A percentile compares a stretch with the other conserved stretches of the same genome.
These are phyloP conservation scores for Apolygus lucorum DNA, from an alignment of 1,140 invertebrate species.

Conservation along the genomic window DNA sequence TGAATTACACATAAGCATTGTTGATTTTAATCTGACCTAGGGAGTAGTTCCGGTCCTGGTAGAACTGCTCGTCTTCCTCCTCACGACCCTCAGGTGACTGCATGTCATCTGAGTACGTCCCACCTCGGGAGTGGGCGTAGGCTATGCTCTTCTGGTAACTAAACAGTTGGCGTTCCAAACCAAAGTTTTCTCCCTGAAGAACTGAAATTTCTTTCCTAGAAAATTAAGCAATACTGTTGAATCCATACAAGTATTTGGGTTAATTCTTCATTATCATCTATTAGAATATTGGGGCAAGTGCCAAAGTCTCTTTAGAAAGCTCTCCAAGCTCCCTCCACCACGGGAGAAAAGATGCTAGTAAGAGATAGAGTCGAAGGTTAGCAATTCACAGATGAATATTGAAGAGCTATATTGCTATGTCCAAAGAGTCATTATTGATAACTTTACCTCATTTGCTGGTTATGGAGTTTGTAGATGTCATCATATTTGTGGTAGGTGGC, in stretches of 20 bases:
- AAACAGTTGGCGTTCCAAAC: slow-evolving; percentile 74
- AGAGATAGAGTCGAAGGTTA: too few relatives aligned
- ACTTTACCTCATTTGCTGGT: slow-evolving; percentile 80
- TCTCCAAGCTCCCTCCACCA: too few relatives aligned
- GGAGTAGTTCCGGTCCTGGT: slow-evolving; percentile 34
- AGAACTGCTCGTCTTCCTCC: slow-evolving; percentile 35
- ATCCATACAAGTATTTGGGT: too few relatives aligned
- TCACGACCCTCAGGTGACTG: slow-evolving; percentile 38
- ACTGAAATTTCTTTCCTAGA: slow-evolving; percentile 69
- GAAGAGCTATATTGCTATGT: too few relatives aligned
- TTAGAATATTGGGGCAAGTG: too few relatives aligned
- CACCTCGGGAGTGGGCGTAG: slow-evolving; percentile 57
- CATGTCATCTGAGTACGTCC: slow-evolving; percentile 43
- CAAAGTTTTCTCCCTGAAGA: slow-evolving; percentile 77
- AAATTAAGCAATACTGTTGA: slow-evolving; percentile 25
- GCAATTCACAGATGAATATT: too few relatives aligned
- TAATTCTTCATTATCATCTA: too few relatives aligned
- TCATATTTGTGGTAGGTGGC: slow-evolving; percentile 82
- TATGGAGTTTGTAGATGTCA: slow-evolving; percentile 72
- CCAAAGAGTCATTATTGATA: too few relatives aligned
- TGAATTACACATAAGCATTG: too few relatives aligned
- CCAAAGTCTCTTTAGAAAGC: too few relatives aligned
- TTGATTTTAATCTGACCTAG: too few relatives aligned
- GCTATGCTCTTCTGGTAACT: slow-evolving; percentile 79
- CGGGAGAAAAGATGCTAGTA: too few relatives aligned